A percentile compares a stretch with the other conserved stretches of the same genome.
Conservation (phyloP, 2,113 vertebrate species). For the Dolichallabes microphthalmus region DNA sequence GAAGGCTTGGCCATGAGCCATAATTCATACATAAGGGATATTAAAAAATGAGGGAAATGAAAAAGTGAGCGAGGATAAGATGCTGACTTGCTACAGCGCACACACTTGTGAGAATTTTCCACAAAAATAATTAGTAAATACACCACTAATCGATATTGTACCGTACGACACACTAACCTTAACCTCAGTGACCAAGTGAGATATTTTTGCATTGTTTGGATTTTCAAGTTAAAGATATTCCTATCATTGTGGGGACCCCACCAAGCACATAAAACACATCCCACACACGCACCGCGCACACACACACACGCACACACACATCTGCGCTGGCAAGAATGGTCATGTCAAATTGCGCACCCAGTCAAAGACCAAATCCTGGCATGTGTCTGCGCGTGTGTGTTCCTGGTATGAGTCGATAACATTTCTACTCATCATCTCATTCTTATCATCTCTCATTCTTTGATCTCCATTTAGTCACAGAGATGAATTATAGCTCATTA, state of each 20-base stretch:
- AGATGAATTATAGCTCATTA: neutral
- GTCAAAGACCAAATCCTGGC: neutral
- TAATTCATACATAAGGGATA: conserved; percentile 33
- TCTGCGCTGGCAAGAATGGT: neutral
- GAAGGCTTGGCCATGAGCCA: neutral
- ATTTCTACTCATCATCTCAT: neutral
- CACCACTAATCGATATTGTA: neutral
- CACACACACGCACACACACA: neutral
- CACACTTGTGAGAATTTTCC: neutral
- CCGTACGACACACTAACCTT: neutral
- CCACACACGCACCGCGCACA: neutral
- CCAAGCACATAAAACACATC: neutral
- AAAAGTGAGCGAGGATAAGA: neutral
- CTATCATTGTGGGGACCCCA: neutral
- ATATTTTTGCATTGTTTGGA: neutral
- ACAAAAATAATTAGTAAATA: neutral
- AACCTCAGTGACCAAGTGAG: neutral
- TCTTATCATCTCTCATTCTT: neutral
- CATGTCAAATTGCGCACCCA: conserved; percentile 5
- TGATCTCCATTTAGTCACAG: conserved; percentile 14
- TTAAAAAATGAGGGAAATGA: conserved; percentile 3
- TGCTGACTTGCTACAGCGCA: neutral
- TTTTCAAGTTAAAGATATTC: neutral
- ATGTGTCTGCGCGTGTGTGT: neutral
- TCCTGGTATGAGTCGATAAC: neutral